Conservation (phyloP, 2,797 vertebrate species). For the Dryobates pubescens region DNA sequence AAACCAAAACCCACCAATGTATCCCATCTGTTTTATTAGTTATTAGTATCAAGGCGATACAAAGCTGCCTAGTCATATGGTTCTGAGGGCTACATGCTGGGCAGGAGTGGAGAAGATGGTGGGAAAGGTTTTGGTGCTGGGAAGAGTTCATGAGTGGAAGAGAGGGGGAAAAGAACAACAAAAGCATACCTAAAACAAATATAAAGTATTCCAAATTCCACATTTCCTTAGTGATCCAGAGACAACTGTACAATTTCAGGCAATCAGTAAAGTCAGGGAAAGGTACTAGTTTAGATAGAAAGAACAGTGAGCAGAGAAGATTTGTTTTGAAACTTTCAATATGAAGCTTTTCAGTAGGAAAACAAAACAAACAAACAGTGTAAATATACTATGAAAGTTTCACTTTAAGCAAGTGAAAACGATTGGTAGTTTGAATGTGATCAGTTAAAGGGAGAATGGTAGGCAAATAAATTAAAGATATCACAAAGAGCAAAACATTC, state of each 20-base stretch:
- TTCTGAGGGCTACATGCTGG: fast-evolving
- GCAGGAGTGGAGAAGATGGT: fast-evolving
- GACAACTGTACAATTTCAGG: background rate
- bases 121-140: background rate
- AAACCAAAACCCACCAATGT: background rate
- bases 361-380: too few species aligned
- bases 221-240: background rate
- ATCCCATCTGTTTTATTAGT: background rate
- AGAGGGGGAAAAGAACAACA: background rate
- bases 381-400: background rate
- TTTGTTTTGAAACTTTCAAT: background rate
- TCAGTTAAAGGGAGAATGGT: background rate
- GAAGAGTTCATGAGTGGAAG: background rate
- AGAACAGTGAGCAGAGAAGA: background rate
- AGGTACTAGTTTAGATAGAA: background rate
- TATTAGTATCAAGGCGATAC: background rate
- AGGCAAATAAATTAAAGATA: background rate
- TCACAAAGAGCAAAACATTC: background rate
- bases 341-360: background rate
- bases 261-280: background rate
- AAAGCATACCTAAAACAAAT: background rate
- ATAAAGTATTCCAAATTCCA: background rate
- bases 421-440: background rate
- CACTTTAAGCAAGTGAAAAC: background rate
- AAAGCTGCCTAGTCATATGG: background rate